These are phyloP conservation scores for Neodiprion virginianus DNA, from an alignment of 1,140 invertebrate species.

Conservation along the genomic window DNA sequence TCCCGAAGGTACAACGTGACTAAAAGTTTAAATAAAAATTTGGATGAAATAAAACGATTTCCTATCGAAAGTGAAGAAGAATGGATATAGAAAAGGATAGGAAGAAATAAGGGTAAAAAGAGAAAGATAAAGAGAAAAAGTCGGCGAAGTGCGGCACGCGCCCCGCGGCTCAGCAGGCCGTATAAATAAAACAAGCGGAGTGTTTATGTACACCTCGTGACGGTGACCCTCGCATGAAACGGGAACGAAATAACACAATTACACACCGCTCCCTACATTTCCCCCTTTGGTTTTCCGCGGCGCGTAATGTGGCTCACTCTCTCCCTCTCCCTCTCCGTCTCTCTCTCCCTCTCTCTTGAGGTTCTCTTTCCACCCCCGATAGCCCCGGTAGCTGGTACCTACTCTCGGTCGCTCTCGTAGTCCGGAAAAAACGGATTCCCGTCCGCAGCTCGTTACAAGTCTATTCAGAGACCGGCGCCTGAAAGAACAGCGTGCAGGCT, in stretches of 20 bases:
- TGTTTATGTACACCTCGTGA: constrained; percentile 57
- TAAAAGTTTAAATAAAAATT: no score
- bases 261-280: constrained; percentile 47
- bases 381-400: constrained; percentile 28
- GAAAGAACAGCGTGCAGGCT: constrained; percentile 42
- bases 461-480: constrained; percentile 58
- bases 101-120: constrained; percentile 7
- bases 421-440: constrained; percentile 16
- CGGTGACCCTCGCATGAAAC: constrained; percentile 55
- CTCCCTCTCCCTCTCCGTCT: constrained; percentile 38
- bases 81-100: not conserved
- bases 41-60: not conserved
- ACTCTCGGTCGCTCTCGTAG: constrained; percentile 26
- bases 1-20: no score
- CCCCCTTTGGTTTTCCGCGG: constrained; percentile 38
- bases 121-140: not conserved
- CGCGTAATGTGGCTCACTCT: constrained; percentile 25
- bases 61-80: not conserved
- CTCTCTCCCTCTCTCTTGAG: constrained; percentile 17
- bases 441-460: constrained; percentile 59
- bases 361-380: constrained; percentile 29
- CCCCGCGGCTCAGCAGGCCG: constrained; percentile 34
- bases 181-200: constrained; percentile 59
- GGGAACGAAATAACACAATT: constrained; percentile 62
- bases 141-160: constrained; percentile 40